phyloP scores from a whole-genome alignment of 2,113 vertebrate species.

The Thamnophis sirtalis region DNA sequence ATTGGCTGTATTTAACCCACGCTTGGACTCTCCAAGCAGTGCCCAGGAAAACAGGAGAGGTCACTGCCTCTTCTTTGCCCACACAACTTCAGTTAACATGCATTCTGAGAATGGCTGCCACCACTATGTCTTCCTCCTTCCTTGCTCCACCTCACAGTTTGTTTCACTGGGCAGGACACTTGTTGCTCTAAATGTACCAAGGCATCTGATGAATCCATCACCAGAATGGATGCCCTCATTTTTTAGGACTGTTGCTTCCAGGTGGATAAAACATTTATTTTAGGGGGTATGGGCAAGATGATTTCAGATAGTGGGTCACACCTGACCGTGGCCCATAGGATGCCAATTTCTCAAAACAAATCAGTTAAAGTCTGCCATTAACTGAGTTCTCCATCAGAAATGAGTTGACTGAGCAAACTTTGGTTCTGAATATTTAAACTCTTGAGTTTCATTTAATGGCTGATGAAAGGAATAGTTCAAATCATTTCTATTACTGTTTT shows the following conservation, averaged over 20 bases:
- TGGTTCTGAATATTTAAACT: not conserved
- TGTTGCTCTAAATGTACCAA: not conserved
- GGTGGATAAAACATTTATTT: not conserved
- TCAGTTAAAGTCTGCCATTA: not conserved
- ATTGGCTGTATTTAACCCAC: no score
- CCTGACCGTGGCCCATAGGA: not conserved
- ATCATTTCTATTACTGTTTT: conserved; percentile 7
- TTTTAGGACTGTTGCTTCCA: not conserved
- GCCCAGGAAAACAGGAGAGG: no score
- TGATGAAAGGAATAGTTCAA: conserved; percentile 37
- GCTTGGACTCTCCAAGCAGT: no score
- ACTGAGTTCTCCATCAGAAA: not conserved
- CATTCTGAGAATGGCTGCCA: no score
- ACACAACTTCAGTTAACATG: no score
- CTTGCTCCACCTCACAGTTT: not conserved
- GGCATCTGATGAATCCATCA: not conserved
- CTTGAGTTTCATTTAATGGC: conserved; percentile 46
- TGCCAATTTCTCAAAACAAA: not conserved
- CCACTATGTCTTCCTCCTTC: not conserved
- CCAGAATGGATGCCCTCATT: not conserved
- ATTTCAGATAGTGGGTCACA: not conserved
- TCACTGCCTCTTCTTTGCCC: no score
- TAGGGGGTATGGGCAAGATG: not conserved
- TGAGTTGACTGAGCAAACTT: not conserved
- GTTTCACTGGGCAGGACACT: not conserved